A percentile compares a stretch with the other conserved stretches of the same genome.
These are phyloP conservation scores for Graptemys geographica DNA, from an alignment of 2,797 vertebrate genomes.

Conservation along the genomic window DNA sequence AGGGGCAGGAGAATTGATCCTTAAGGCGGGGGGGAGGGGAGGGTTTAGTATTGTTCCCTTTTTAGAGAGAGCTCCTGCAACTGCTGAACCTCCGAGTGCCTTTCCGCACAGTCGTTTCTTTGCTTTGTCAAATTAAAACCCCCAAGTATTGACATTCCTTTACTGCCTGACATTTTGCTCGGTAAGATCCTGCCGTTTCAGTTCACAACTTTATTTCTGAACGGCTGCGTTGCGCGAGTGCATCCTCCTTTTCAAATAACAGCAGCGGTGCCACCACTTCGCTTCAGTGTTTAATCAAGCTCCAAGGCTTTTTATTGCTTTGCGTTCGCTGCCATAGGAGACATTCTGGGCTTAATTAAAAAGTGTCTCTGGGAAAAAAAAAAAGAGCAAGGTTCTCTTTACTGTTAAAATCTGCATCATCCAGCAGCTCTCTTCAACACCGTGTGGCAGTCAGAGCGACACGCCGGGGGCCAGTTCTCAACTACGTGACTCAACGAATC, in stretches of 20 bases:
- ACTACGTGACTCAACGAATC: neutral
- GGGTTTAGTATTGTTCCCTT: neutral
- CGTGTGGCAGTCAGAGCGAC: neutral
- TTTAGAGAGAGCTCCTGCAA: neutral
- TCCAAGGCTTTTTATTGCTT: constrained; percentile 9
- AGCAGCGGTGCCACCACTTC: neutral
- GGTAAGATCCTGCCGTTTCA: neutral
- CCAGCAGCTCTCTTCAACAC: neutral
- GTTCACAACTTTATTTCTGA: constrained; percentile 8
- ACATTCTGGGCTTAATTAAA: constrained; percentile 8
- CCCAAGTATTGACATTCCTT: neutral
- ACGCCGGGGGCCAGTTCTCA: accelerated
- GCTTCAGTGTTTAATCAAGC: neutral
- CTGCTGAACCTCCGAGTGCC: neutral
- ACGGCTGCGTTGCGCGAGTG: neutral
- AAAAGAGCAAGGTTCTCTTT: neutral
- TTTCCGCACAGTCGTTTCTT: neutral
- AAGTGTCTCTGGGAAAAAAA: neutral
- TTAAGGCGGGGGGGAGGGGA: too few relatives aligned
- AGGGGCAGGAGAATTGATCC: neutral
- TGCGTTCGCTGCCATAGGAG: neutral
- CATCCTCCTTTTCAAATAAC: neutral
- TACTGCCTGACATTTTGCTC: neutral
- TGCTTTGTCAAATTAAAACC: constrained; percentile 15
- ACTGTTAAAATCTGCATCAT: neutral